Percentiles rank a stretch among this genome's conserved stretches.
These are phyloP conservation scores for Epizoanthus ramosus DNA, from an alignment of 92 coral and sea anemone genomes.

Conservation along the genomic window DNA sequence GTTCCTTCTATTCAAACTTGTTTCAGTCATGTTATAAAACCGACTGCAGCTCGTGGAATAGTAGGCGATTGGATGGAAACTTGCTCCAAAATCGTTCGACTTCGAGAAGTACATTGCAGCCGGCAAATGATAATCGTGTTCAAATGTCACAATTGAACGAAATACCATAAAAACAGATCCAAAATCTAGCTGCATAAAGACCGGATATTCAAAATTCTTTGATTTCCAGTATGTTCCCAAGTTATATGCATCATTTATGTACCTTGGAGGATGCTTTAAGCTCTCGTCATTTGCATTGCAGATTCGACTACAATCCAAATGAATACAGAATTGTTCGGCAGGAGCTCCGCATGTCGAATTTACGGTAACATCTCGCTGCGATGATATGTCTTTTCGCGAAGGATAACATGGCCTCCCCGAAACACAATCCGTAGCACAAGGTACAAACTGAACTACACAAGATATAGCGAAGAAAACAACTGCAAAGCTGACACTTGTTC, in stretches of 20 bases:
- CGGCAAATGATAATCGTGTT: slow-evolving; percentile 68
- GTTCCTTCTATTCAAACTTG: slow-evolving; percentile 15
- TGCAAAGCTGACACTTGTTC: slow-evolving; percentile 50
- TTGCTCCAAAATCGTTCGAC: slow-evolving; percentile 79
- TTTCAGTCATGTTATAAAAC: slow-evolving; percentile 72
- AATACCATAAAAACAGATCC: slow-evolving; percentile 74
- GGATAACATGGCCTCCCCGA: slow-evolving; percentile 74
- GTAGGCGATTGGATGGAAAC: slow-evolving; percentile 58
- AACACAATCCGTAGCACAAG: slow-evolving; percentile 48
- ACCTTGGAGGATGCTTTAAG: slow-evolving; percentile 62
- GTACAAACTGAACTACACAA: slow-evolving; percentile 52
- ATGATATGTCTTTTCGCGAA: slow-evolving; percentile 56
- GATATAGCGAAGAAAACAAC: slow-evolving; percentile 38
- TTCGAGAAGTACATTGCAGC: slow-evolving; percentile 90
- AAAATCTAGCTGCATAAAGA: slow-evolving; percentile 71
- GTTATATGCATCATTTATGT: slow-evolving; percentile 57
- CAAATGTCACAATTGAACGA: slow-evolving; percentile 69
- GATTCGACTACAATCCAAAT: slow-evolving; percentile 51
- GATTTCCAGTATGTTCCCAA: slow-evolving; percentile 87
- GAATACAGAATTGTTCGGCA: slow-evolving; percentile 57
- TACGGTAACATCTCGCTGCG: slow-evolving; percentile 63
- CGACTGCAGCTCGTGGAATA: slow-evolving; percentile 72
- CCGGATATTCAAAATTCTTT: slow-evolving; percentile 77
- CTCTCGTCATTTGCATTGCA: slow-evolving; percentile 61
- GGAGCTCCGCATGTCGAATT: slow-evolving; percentile 91